phyloP scores from a whole-genome alignment of 2,888 invertebrate species.

The Drosophila longiperda region DNA sequence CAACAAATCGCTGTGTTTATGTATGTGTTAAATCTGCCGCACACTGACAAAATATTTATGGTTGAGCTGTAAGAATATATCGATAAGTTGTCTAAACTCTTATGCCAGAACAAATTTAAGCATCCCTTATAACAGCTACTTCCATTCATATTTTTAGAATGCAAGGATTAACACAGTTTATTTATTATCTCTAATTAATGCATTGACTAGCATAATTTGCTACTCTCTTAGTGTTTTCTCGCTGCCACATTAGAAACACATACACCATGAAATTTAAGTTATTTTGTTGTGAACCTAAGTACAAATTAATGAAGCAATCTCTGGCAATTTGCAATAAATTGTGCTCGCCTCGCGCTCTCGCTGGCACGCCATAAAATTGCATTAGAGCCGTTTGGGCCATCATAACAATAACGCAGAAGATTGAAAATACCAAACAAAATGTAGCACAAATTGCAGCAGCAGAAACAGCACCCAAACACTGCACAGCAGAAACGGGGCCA shows the following conservation, averaged over 20 bases:
- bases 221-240: neutral
- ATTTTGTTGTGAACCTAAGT: conserved; percentile 41
- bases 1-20: neutral
- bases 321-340: conserved; percentile 55
- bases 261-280: conserved; percentile 2
- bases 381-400: conserved; percentile 58
- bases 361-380: conserved; percentile 58
- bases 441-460: conserved; percentile 28
- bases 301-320: conserved; percentile 61
- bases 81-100: neutral
- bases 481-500: conserved; percentile 53
- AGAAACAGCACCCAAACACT: conserved; percentile 9
- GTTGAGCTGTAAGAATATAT: neutral
- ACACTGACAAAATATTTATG: neutral
- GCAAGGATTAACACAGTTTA: neutral
- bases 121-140: neutral
- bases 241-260: neutral
- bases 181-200: neutral
- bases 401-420: conserved; percentile 69
- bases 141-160: neutral
- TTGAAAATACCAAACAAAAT: conserved; percentile 47
- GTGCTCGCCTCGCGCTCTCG: conserved; percentile 13
- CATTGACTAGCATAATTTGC: conserved; percentile 18
- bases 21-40: neutral
- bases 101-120: neutral